Evolutionary conservation across 53 echinoderm and acorn worm species (phyloP), one percentile per base, ranked within the genome.

Genomic region (Patiria pectinifera): DNA sequence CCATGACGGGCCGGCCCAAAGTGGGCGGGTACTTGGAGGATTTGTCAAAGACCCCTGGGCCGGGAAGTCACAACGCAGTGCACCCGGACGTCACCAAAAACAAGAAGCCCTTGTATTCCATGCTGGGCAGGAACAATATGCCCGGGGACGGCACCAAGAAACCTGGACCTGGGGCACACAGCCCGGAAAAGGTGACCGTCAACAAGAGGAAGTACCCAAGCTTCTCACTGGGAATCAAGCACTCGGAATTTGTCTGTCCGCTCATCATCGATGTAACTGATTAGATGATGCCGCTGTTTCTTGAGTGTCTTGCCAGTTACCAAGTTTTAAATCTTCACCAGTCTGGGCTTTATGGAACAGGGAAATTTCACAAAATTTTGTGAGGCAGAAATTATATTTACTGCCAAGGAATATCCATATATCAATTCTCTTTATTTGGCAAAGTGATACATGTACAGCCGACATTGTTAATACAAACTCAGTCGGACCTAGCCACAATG

Each of bases 191-290:
- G 71, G 99, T 97, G 9, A 82, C 89, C 35, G 96, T 96, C 12
- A 97, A 93, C 85, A 99, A 97, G 92, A 90, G 94, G 82, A 94
- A 95, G 59, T 95, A 96, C 49, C 97, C 97, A 19, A 96, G 94
- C 85, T 93, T 95, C 76, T 99, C 99, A 0, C 86, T 99, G 23
- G 99, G 99, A 2, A 97, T 97, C 92, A 95, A 92, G 78, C 97
- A 99, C 89, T 99, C 99, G 23, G 99, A 99, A 74, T 99, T 96
- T 84, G 96, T 99, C 22, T 94, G 94, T 78, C 99, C 99, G 2
- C 92, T 99, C 66, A 99, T 99, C 69, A 95, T 97, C 11, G 99
- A 96, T 69, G 99, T 99, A 15, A 93, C 83, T 11, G 98, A 98
- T 70, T 98, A 92, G 94, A n/a, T 76, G 13, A 21, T 22, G 59